phyloP scores from a whole-genome alignment of 2,113 vertebrate genomes.

The Solenodon paradoxus region DNA sequence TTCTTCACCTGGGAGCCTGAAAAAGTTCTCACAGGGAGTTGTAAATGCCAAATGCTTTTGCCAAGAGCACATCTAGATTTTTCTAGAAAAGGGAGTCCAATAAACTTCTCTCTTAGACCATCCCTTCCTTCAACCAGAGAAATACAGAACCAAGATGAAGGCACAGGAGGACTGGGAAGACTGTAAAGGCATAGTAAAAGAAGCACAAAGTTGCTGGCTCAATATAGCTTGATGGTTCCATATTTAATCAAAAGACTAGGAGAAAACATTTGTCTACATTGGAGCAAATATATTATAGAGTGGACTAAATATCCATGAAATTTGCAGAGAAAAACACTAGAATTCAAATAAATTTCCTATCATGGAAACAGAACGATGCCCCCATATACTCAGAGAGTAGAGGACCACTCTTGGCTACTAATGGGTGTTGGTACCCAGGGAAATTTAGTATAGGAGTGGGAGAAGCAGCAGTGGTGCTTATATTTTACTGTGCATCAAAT shows the following conservation, averaged over 20 bases:
- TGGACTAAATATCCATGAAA: background rate
- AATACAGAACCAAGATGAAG: background rate
- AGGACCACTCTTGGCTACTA: background rate
- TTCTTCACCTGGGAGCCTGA: background rate
- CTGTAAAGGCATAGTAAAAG: background rate
- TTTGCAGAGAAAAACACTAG: background rate
- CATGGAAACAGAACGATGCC: background rate
- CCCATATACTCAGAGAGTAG: background rate
- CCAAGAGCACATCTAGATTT: background rate
- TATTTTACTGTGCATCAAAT: background rate
- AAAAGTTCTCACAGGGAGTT: background rate
- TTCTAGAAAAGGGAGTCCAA: background rate
- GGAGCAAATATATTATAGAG: background rate
- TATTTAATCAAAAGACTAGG: background rate
- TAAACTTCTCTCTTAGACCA: fast-evolving
- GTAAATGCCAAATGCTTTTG: background rate
- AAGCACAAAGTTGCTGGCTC: background rate
- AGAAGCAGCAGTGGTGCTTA: background rate
- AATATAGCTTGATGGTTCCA: background rate
- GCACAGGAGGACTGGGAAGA: background rate
- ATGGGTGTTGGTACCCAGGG: background rate
- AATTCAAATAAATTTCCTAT: background rate
- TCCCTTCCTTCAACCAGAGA: background rate
- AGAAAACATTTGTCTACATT: background rate
- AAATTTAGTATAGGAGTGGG: background rate